A percentile compares a stretch with the other conserved stretches of the same genome.
Evolutionary conservation across 2,113 vertebrate species (phyloP).

Genomic region (Nerophis lumbriciformis): DNA sequence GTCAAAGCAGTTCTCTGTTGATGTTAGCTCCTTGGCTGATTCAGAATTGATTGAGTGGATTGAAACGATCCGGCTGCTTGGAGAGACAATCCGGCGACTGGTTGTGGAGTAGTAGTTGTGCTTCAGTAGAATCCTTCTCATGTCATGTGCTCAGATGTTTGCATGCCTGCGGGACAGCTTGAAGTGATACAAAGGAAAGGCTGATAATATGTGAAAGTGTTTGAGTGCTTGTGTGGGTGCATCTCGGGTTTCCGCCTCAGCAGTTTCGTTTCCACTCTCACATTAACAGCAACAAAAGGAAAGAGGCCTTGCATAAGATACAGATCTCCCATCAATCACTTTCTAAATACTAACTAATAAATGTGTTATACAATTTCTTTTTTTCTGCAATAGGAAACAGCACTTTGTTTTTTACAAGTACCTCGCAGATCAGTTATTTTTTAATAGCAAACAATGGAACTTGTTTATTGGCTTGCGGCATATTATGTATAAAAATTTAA

Average conservation of each 20-base stretch:
- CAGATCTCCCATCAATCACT: neutral
- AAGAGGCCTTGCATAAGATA: slow-evolving; percentile 41
- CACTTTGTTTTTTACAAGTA: no score
- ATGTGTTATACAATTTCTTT: slow-evolving; percentile 24
- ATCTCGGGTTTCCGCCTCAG: slow-evolving; percentile 54
- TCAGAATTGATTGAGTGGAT: neutral
- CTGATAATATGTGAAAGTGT: slow-evolving; percentile 10
- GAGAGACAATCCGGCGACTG: neutral
- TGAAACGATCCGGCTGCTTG: slow-evolving; percentile 7
- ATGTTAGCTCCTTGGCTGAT: slow-evolving; percentile 13
- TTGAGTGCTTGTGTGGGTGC: slow-evolving; percentile 15
- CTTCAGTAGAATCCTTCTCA: slow-evolving; percentile 32
- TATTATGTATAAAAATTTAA: no score
- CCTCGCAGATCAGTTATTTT: no score
- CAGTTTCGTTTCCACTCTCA: slow-evolving; percentile 40
- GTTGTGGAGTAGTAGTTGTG: slow-evolving; percentile 16
- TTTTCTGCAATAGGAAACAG: neutral
- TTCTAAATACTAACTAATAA: slow-evolving; percentile 3
- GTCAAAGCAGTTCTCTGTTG: neutral
- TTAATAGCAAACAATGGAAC: no score
- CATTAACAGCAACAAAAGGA: slow-evolving; percentile 35
- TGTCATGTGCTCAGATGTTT: slow-evolving; percentile 8
- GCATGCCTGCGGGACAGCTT: neutral
- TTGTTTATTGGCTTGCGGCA: no score
- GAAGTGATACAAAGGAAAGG: slow-evolving; percentile 1